phyloP scores from a whole-genome alignment of 2,888 invertebrate species.

The Zaprionus lineosus region DNA sequence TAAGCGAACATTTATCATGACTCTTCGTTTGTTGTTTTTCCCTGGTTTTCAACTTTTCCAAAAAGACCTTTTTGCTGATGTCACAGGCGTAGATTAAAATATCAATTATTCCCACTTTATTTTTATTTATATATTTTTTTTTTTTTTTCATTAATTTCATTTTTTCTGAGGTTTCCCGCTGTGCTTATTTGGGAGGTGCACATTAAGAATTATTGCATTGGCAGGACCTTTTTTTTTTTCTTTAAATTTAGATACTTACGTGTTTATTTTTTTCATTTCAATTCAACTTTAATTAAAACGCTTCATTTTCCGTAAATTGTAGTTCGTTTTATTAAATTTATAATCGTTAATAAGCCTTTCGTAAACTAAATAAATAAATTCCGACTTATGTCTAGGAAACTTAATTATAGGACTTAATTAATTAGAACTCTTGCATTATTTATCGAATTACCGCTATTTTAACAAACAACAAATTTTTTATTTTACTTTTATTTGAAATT shows the following conservation, averaged over 20 bases:
- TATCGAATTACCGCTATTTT: conserved; percentile 20
- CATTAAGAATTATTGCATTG: too few species aligned
- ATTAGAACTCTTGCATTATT: too few species aligned
- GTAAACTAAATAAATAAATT: conserved; percentile 12
- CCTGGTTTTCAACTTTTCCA: too few species aligned
- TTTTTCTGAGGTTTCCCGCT: too few species aligned
- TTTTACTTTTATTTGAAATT: conserved; percentile 16
- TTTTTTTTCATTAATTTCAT: too few species aligned
- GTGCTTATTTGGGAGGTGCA: too few species aligned
- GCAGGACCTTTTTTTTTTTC: conserved; percentile 2
- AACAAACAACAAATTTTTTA: conserved; percentile 39
- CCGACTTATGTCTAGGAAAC: conserved; percentile 13
- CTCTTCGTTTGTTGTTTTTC: too few species aligned
- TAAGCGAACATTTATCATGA: conserved; percentile 32
- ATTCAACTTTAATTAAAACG: conserved; percentile 3
- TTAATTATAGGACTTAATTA: conserved; percentile 14
- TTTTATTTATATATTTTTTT: too few species aligned
- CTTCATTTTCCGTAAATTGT: conserved; percentile 1
- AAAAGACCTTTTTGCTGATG: too few species aligned
- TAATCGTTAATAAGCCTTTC: conserved; percentile 34
- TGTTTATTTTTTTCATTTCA: not conserved
- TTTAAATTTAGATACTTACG: too few species aligned
- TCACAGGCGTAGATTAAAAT: too few species aligned
- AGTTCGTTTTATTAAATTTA: conserved; percentile 30
- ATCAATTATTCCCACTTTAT: too few species aligned